A percentile compares a stretch with the other conserved stretches of the same genome.
Conservation (phyloP, 2,888 invertebrate species). For the Latrodectus hesperus region DNA sequence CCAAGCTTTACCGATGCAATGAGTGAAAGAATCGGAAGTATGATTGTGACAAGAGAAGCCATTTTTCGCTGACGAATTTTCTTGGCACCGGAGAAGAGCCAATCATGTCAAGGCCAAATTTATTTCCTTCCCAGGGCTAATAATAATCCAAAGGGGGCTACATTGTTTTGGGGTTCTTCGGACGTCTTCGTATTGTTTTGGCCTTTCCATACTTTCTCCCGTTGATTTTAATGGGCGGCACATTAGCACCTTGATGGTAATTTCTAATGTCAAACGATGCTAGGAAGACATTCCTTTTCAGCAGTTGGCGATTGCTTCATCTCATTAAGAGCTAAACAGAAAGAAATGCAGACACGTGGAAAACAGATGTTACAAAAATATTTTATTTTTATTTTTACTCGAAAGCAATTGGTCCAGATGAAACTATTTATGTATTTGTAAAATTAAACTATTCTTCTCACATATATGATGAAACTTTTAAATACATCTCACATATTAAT, state of each 20-base stretch:
- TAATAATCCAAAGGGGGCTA: slow-evolving; percentile 57
- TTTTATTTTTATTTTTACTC: too few relatives aligned
- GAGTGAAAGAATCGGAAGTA: slow-evolving; percentile 48
- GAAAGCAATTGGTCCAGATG: too few relatives aligned
- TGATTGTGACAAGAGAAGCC: slow-evolving; percentile 56
- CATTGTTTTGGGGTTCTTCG: slow-evolving; percentile 57
- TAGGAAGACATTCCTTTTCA: slow-evolving; percentile 11
- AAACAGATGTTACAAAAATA: too few relatives aligned
- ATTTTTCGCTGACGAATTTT: slow-evolving; percentile 61
- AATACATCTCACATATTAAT: too few relatives aligned
- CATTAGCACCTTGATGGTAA: slow-evolving; percentile 51
- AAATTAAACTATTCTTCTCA: too few relatives aligned
- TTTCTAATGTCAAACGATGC: slow-evolving; percentile 50
- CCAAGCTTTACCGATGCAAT: not conserved
- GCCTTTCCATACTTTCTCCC: slow-evolving; percentile 17
- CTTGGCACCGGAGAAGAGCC: slow-evolving; percentile 51
- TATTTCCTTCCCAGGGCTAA: slow-evolving; percentile 62
- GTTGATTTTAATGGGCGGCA: slow-evolving; percentile 36
- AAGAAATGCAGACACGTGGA: too few relatives aligned
- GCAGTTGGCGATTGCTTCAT: slow-evolving; percentile 17
- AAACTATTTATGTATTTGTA: too few relatives aligned
- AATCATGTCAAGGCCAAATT: slow-evolving; percentile 67
- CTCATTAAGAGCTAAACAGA: too few relatives aligned
- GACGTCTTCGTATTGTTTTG: slow-evolving; percentile 61
- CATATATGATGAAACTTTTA: too few relatives aligned